phyloP scores from a whole-genome alignment of 1,140 invertebrate genomes.

The Drosophila ironensis region DNA sequence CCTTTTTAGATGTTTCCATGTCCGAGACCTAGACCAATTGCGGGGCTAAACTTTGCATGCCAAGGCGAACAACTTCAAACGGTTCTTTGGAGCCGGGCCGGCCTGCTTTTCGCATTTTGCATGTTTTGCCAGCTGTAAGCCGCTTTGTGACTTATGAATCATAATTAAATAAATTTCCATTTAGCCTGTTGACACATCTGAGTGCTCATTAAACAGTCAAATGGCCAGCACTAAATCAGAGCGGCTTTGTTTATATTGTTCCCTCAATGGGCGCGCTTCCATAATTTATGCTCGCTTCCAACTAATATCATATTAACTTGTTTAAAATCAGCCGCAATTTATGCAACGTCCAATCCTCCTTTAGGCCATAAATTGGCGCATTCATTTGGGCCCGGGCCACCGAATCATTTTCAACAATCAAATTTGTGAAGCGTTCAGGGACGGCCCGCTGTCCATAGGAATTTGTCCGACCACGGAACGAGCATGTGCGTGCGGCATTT shows the following conservation, averaged over 20 bases:
- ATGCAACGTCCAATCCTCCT: constrained; percentile 44
- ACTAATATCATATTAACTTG: constrained; percentile 68
- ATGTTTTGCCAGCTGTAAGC: constrained; percentile 30
- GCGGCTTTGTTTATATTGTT: constrained; percentile 52
- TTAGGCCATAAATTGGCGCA: constrained; percentile 52
- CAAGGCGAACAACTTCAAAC: background rate
- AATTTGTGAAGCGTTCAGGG: constrained; percentile 37
- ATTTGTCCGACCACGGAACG: background rate
- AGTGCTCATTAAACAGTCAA: constrained; percentile 79
- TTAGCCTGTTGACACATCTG: constrained; percentile 78
- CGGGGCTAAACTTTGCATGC: constrained; percentile 15
- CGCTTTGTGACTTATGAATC: constrained; percentile 52
- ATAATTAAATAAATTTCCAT: constrained; percentile 78
- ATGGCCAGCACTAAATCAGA: constrained; percentile 67
- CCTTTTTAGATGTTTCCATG: constrained; percentile 47
- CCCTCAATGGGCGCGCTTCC: constrained; percentile 35
- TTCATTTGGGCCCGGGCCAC: constrained; percentile 39
- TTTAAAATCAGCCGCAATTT: constrained; percentile 62
- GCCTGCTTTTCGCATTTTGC: constrained; percentile 22
- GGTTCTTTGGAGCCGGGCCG: too few species aligned
- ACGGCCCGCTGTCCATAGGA: background rate
- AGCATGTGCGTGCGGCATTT: constrained; percentile 3
- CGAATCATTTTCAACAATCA: constrained; percentile 49
- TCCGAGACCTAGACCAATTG: constrained; percentile 15
- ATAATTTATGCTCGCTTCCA: constrained; percentile 70